Evolutionary conservation across 2,113 vertebrate species (phyloP).

Genomic region (Pyrgilauda ruficollis): DNA sequence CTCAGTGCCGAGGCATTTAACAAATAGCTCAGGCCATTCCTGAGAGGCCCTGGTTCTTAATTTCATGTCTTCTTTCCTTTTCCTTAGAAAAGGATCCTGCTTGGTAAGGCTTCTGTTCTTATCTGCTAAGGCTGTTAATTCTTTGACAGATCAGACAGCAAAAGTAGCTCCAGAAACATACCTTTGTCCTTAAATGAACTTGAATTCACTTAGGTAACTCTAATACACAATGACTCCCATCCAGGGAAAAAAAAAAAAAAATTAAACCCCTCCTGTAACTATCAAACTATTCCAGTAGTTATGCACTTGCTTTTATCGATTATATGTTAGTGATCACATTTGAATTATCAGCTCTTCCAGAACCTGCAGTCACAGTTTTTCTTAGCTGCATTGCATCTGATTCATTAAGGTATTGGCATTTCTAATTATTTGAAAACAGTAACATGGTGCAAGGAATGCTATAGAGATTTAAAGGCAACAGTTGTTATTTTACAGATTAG

Average conservation of each 20-base stretch:
- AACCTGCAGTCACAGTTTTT: neutral
- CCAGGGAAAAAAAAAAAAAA: neutral
- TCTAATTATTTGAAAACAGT: neutral
- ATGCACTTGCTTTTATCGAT: neutral
- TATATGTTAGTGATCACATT: neutral
- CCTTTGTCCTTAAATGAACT: neutral
- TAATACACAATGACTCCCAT: neutral
- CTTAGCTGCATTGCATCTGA: neutral
- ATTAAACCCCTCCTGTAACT: neutral
- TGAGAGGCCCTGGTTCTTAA: neutral
- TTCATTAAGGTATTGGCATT: neutral
- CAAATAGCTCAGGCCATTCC: neutral
- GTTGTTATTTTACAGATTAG: neutral
- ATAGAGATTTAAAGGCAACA: neutral
- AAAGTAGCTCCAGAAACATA: neutral
- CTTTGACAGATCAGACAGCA: neutral
- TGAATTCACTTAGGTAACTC: neutral
- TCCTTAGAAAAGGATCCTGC: neutral
- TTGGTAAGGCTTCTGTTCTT: neutral
- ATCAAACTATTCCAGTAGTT: neutral
- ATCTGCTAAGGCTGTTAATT: neutral
- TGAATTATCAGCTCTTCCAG: neutral
- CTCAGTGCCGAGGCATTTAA: neutral
- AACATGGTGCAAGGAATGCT: neutral
- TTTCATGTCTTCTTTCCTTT: neutral